Percentiles rank a stretch among this genome's conserved stretches.
These are phyloP conservation scores for Crocodylus rhombifer DNA, from an alignment of 2,797 vertebrate genomes.

Conservation along the genomic window DNA sequence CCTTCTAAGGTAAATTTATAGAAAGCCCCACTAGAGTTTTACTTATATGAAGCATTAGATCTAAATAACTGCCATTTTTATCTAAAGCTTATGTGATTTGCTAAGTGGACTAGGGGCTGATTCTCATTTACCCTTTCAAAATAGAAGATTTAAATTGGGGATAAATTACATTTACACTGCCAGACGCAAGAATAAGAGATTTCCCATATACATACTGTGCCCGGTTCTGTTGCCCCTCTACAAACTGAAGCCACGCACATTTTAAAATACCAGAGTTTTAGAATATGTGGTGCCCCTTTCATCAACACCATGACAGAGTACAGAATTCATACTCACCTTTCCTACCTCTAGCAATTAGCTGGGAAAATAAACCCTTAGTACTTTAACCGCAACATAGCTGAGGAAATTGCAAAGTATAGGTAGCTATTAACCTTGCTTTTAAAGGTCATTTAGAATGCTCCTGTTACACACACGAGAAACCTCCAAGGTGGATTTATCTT, in stretches of 20 bases:
- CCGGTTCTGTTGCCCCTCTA: neutral
- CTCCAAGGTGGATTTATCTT: neutral
- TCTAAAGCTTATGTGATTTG: neutral
- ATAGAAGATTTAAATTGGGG: neutral
- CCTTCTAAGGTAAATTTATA: neutral
- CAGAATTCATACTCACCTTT: slow-evolving; percentile 81
- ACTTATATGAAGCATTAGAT: neutral
- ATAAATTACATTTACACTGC: neutral
- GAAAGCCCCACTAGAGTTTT: neutral
- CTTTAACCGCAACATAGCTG: slow-evolving; percentile 8
- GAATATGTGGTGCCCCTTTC: neutral
- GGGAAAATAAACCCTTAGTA: slow-evolving; percentile 80
- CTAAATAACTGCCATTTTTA: neutral
- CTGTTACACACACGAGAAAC: slow-evolving; percentile 71
- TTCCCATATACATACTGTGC: neutral
- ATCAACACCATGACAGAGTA: slow-evolving; percentile 83
- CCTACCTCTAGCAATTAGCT: slow-evolving; percentile 82
- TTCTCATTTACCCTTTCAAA: neutral
- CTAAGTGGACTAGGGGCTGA: neutral
- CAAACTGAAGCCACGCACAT: neutral
- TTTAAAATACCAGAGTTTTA: slow-evolving; percentile 34
- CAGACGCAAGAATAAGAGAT: neutral
- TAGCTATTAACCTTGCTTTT: slow-evolving; percentile 80
- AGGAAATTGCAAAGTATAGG: slow-evolving; percentile 76
- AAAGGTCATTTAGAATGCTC: slow-evolving; percentile 84